Base-by-base conservation (phyloP, 1,140 invertebrate genomes). In the Neomicropteryx cornuta region DNA sequence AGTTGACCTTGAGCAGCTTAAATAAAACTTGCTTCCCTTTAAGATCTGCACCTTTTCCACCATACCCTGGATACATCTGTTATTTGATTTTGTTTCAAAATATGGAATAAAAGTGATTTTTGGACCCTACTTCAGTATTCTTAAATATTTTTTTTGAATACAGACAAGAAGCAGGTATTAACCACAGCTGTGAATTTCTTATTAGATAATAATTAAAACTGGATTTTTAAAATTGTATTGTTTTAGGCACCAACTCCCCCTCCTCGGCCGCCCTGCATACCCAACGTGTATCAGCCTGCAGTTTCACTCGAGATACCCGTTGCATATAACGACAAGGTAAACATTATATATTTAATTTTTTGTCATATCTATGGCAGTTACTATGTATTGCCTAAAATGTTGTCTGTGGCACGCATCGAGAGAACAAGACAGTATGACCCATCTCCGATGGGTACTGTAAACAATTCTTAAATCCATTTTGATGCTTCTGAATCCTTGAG, bases 261-360 rank as follows among this genome's bases (percentile, higher is more conserved):
- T 24, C 72, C 71, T 24, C 52, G 66, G 27, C 72, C 71, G 38
- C 62, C 70, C 18, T 32, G 63, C 22, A 49, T 57, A 0, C 46
- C 61, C 4, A 43, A 49, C 0, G 61, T 61, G n/a, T 33, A 45
- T 49, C 51, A 56, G 48, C 37, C 51, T 46, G 42, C 60, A 50
- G 13, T 36, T 14, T 45, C 72, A 20, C 75, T 77, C 13, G 85
- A 88, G 42, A 83, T 89, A 51, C 87, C 86, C 1, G 74, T 85
- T n/a, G 84, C 84, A 2, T 89, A 89, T 50, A 89, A 87, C 50
- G 85, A 89, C 52, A 87, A 88, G 72, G 75, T 75, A 44, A 51
- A 17, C 30, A 6, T 41, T 42, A 21, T 34, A 13, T n/a, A 11
- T 8, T n/a, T 33, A 5, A 29, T 3, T 28, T 33, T 8, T 24